Conservation (phyloP, 1,140 invertebrate species). For the Plectrocnemia conspersa region DNA sequence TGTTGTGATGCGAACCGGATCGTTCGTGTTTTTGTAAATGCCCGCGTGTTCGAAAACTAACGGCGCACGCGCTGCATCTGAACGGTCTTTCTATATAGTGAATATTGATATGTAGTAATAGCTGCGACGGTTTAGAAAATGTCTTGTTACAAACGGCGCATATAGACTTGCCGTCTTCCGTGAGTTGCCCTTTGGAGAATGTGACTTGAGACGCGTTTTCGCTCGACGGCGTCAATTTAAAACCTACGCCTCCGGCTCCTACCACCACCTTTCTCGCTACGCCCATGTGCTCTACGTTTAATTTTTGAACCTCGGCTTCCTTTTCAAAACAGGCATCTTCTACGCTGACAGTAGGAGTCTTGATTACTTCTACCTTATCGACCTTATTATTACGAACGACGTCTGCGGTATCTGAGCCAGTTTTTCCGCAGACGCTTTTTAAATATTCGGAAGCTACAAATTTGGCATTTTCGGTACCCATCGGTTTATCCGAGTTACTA, state of each 20-base stretch:
- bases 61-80: slow-evolving; percentile 84
- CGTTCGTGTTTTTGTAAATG: slow-evolving; percentile 89
- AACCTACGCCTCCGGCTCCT: slow-evolving; percentile 48
- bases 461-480: slow-evolving; percentile 52
- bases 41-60: slow-evolving; percentile 86
- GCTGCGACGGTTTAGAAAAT: slow-evolving; percentile 84
- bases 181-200: slow-evolving; percentile 51
- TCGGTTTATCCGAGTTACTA: slow-evolving; percentile 16
- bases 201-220: slow-evolving; percentile 42
- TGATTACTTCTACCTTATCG: slow-evolving; percentile 2
- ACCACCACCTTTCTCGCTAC: slow-evolving; percentile 51
- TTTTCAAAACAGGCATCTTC: slow-evolving; percentile 23
- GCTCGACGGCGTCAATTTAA: slow-evolving; percentile 47
- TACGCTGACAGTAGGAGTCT: slow-evolving; percentile 12
- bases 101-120: slow-evolving; percentile 90
- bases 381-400: slow-evolving; percentile 19
- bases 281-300: slow-evolving; percentile 36
- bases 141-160: slow-evolving; percentile 88
- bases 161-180: slow-evolving; percentile 74
- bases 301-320: slow-evolving; percentile 27
- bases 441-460: slow-evolving; percentile 59
- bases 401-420: slow-evolving; percentile 38
- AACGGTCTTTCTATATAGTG: slow-evolving; percentile 93
- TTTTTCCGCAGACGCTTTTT: slow-evolving; percentile 56
- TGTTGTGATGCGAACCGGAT: slow-evolving; percentile 85